Percentiles rank a stretch among this genome's conserved stretches.
phyloP scores from a whole-genome alignment of 2,888 invertebrate species.

The Cyclophora albipunctata region DNA sequence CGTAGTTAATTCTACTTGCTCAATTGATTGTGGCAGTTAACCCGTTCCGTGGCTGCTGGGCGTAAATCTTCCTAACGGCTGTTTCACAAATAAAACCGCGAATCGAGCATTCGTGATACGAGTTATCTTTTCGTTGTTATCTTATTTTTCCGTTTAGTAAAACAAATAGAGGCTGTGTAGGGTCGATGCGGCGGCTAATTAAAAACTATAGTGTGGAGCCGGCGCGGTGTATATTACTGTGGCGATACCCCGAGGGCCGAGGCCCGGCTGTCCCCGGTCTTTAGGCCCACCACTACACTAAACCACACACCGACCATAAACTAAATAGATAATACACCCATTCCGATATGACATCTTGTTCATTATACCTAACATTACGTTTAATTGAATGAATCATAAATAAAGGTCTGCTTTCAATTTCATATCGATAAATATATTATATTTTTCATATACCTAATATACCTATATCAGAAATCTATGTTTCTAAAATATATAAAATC shows the following conservation, averaged over 20 bases:
- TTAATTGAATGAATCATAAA: background rate
- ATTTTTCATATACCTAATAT: too few relatives aligned
- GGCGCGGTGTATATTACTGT: slow-evolving; percentile 58
- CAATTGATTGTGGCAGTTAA: slow-evolving; percentile 55
- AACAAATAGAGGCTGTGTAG: slow-evolving; percentile 61
- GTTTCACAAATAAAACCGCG: slow-evolving; percentile 53
- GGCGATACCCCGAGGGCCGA: slow-evolving; percentile 47
- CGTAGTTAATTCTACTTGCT: slow-evolving; percentile 45
- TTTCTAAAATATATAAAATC: too few relatives aligned
- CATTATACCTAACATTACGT: slow-evolving; percentile 1
- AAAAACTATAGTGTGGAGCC: slow-evolving; percentile 61
- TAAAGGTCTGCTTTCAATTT: too few relatives aligned
- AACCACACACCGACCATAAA: slow-evolving; percentile 13
- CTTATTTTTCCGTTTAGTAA: slow-evolving; percentile 52
- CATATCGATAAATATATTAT: too few relatives aligned
- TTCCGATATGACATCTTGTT: background rate
- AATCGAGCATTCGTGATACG: slow-evolving; percentile 47
- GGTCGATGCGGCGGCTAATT: slow-evolving; percentile 47
- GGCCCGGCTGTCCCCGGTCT: slow-evolving; percentile 52
- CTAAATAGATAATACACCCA: background rate
- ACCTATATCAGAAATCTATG: too few relatives aligned
- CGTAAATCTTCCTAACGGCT: slow-evolving; percentile 60
- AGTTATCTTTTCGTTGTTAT: slow-evolving; percentile 50
- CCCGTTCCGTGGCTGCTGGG: slow-evolving; percentile 39
- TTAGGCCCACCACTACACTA: slow-evolving; percentile 41